These are phyloP conservation scores for Tragelaphus imberbis DNA, from an alignment of 2,113 vertebrate genomes.

Conservation along the genomic window DNA sequence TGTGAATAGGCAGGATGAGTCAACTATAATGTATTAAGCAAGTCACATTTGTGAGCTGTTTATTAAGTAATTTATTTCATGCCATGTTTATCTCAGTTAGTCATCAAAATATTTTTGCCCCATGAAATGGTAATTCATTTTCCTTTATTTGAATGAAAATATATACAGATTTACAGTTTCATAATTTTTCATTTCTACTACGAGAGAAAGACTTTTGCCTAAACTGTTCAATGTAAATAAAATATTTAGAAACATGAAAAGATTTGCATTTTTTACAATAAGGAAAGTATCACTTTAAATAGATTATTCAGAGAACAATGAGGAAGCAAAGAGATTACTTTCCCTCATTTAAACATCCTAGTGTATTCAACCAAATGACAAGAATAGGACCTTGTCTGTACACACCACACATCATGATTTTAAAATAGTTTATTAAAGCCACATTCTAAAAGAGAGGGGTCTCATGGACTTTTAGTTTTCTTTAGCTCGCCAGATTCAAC, in stretches of 20 bases:
- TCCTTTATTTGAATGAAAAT: conserved; percentile 41
- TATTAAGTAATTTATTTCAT: conserved; percentile 55
- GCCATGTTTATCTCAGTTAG: conserved; percentile 42
- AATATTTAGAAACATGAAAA: conserved; percentile 21
- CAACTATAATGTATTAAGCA: conserved; percentile 57
- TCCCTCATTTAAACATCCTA: neutral
- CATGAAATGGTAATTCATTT: conserved; percentile 22
- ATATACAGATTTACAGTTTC: neutral
- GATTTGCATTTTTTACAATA: neutral
- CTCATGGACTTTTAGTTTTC: neutral
- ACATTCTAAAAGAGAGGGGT: neutral
- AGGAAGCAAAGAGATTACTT: neutral
- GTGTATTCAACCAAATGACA: neutral
- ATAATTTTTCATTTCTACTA: neutral
- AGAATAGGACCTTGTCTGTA: neutral
- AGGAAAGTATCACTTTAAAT: conserved; percentile 9
- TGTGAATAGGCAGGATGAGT: conserved; percentile 58
- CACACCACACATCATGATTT: neutral
- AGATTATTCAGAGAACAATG: conserved; percentile 5
- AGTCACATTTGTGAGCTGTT: conserved; percentile 53
- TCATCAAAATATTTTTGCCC: conserved; percentile 41
- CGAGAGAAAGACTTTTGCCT: neutral
- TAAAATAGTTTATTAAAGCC: neutral
- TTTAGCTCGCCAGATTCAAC: neutral
- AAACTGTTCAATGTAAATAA: conserved; percentile 1